Evolutionary conservation across 2,797 vertebrate genomes (phyloP).

Genomic region (Crocodylus rhombifer): DNA sequence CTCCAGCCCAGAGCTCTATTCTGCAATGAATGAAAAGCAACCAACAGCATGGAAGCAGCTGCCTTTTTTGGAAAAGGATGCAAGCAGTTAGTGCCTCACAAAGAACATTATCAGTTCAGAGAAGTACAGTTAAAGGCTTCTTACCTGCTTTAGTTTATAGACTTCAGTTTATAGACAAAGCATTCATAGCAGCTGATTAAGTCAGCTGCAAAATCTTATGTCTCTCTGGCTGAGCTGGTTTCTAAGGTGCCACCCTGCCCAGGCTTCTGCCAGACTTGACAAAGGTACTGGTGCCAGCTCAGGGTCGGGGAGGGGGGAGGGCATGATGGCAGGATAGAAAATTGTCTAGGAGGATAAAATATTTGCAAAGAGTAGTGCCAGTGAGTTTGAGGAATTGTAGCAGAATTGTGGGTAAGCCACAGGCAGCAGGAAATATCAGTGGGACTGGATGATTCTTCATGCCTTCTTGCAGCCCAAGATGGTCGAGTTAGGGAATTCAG

Average conservation of each 20-base stretch:
- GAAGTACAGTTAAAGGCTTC: neutral
- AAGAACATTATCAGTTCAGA: neutral
- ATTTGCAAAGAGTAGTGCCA: neutral
- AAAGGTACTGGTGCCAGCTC: too few species aligned
- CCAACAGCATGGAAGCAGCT: neutral
- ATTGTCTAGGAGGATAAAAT: neutral
- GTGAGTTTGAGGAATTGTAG: neutral
- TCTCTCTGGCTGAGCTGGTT: too few species aligned
- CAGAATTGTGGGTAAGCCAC: neutral
- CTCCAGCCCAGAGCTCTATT: neutral
- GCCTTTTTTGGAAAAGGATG: neutral
- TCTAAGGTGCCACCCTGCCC: too few species aligned
- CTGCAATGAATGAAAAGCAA: neutral
- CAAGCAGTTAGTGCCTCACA: neutral
- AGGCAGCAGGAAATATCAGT: neutral
- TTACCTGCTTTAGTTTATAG: conserved; percentile 4
- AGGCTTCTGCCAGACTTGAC: too few species aligned
- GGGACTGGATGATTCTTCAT: neutral
- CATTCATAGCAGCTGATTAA: too few species aligned
- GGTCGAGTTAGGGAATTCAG: neutral
- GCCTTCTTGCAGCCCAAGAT: neutral
- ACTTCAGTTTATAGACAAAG: neutral
- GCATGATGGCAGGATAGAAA: neutral
- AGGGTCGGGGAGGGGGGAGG: too few species aligned
- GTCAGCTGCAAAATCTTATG: too few species aligned